A percentile compares a stretch with the other conserved stretches of the same genome.
phyloP scores from a whole-genome alignment of 2,888 invertebrate species.

The Clusia tigrina region DNA sequence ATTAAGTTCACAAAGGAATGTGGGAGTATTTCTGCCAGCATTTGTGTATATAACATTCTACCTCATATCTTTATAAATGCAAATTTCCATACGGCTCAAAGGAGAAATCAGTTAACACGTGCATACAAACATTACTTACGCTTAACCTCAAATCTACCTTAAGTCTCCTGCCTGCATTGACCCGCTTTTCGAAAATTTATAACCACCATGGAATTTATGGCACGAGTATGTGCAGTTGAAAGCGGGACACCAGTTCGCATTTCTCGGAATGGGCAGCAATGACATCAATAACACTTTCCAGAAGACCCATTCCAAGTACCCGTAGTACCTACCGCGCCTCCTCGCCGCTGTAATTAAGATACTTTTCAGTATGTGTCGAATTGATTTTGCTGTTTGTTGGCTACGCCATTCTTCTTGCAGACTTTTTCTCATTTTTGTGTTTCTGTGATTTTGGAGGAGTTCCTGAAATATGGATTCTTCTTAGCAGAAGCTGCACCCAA shows the following conservation, averaged over 20 bases:
- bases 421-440: no score
- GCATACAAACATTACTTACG: no score
- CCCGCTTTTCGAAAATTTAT: constrained; percentile 1
- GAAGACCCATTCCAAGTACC: no score
- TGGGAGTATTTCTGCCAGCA: no score
- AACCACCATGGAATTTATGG: constrained; percentile 3
- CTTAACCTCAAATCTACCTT: no score
- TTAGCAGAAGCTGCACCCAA: not conserved
- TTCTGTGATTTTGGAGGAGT: not conserved
- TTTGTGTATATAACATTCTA: no score
- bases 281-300: constrained; percentile 2
- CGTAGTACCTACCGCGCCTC: no score
- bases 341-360: no score
- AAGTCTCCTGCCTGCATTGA: no score
- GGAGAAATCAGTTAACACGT: not conserved
- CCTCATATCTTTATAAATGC: no score
- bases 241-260: not conserved
- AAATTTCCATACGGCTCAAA: not conserved
- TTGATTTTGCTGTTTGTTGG: not conserved
- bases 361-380: not conserved
- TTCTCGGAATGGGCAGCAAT: not conserved
- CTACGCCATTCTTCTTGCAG: no score
- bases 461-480: not conserved
- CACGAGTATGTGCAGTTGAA: not conserved
- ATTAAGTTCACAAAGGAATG: no score